Percentiles rank a stretch among this genome's conserved stretches.
Conservation (phyloP, 2,113 vertebrate genomes). For the Paralichthys olivaceus region DNA sequence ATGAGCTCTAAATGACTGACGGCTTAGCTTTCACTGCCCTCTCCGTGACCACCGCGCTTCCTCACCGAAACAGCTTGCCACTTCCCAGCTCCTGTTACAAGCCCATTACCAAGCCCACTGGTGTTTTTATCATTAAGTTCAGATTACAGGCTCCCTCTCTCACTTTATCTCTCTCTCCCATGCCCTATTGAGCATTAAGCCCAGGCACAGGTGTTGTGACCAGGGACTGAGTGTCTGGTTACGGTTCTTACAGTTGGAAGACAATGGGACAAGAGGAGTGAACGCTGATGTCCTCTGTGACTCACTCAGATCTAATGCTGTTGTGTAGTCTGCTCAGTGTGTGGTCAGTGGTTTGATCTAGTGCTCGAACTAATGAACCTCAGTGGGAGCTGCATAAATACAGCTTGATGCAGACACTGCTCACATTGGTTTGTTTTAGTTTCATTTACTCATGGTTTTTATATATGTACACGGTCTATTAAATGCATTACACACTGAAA, state of each 20-base stretch:
- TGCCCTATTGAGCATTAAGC: constrained; percentile 72
- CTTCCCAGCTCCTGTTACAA: constrained; percentile 79
- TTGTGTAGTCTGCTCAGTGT: constrained; percentile 14
- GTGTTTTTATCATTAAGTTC: constrained; percentile 76
- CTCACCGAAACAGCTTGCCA: constrained; percentile 59
- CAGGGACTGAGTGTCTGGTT: constrained; percentile 51
- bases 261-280: constrained; percentile 47
- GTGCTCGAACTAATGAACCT: neutral
- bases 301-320: neutral
- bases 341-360: constrained; percentile 9
- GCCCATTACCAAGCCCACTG: constrained; percentile 61
- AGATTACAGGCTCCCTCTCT: constrained; percentile 71
- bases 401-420: neutral
- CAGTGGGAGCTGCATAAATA: neutral
- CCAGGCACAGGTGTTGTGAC: constrained; percentile 72
- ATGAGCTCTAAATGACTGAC: constrained; percentile 59
- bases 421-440: neutral
- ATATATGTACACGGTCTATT: neutral
- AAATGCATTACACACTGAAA: no score
- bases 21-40: constrained; percentile 69
- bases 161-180: constrained; percentile 49
- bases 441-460: no score
- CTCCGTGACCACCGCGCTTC: constrained; percentile 55
- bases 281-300: constrained; percentile 21
- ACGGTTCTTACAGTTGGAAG: constrained; percentile 44